These are phyloP conservation scores for Antechinus stuartii DNA, from an alignment of 2,113 vertebrate genomes.

Conservation along the genomic window DNA sequence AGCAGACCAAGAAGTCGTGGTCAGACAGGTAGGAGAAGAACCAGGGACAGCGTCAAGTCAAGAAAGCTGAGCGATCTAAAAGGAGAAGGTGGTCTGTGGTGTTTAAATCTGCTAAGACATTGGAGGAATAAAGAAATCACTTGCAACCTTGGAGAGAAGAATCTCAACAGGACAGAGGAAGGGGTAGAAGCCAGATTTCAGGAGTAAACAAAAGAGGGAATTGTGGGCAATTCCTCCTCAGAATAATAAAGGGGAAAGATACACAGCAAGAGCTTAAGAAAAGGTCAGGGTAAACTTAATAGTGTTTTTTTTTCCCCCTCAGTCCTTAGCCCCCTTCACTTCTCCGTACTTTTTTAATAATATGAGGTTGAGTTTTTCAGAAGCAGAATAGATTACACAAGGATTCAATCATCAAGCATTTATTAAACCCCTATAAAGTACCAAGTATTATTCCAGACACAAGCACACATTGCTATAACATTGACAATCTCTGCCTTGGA, in stretches of 20 bases:
- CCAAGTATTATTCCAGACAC: neutral
- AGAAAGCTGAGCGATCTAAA: neutral
- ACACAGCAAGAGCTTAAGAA: neutral
- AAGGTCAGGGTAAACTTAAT: neutral
- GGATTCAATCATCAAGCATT: neutral
- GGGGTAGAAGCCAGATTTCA: neutral
- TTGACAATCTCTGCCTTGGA: neutral
- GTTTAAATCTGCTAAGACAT: neutral
- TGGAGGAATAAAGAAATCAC: neutral
- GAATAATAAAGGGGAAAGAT: neutral
- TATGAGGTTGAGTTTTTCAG: neutral
- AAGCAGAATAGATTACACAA: neutral
- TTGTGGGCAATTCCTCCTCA: neutral
- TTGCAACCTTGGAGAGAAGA: neutral
- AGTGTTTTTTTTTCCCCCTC: neutral
- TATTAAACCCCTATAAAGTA: neutral
- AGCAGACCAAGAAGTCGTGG: neutral
- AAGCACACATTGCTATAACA: neutral
- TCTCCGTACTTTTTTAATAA: neutral
- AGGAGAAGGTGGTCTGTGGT: neutral
- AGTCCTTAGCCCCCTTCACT: neutral
- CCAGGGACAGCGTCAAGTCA: neutral
- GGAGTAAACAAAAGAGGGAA: neutral
- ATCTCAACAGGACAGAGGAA: neutral
- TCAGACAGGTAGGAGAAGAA: neutral